Conservation (phyloP, 1,140 invertebrate species). For the Mylabris phalerata region DNA sequence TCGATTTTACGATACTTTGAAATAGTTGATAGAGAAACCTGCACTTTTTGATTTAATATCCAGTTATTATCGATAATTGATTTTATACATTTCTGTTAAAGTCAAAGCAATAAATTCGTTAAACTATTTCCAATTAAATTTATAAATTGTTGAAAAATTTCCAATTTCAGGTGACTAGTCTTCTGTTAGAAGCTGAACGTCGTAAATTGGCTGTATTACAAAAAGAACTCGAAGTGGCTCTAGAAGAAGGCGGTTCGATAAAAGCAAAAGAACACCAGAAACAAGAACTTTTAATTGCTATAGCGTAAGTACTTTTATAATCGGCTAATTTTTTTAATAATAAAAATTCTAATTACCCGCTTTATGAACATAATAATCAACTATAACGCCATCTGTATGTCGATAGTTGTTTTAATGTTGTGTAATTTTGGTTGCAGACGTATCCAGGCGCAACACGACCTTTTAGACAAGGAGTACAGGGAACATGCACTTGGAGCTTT, state of each 20-base stretch:
- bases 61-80: not conserved
- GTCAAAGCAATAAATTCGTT: not conserved
- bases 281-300: conserved; percentile 58
- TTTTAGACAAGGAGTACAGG: conserved; percentile 63
- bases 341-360: not conserved
- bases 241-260: conserved; percentile 57
- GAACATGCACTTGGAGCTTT: conserved; percentile 61
- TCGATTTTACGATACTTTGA: no score
- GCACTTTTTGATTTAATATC: no score
- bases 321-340: not conserved
- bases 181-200: conserved; percentile 60
- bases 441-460: conserved; percentile 65
- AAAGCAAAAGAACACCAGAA: conserved; percentile 63
- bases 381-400: not conserved
- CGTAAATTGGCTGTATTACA: conserved; percentile 59
- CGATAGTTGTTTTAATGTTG: not conserved
- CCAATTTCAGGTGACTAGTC: conserved; percentile 56
- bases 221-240: conserved; percentile 55
- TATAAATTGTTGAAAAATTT: not conserved
- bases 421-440: conserved; percentile 48
- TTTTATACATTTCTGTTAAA: not conserved
- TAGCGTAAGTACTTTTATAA: conserved; percentile 50
- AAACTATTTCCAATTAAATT: not conserved
- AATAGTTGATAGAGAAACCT: no score
- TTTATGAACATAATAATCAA: not conserved